Evolutionary conservation across 2,888 invertebrate species (phyloP), one percentile per base, ranked within the genome.

Genomic region (Tenthredo notha): DNA sequence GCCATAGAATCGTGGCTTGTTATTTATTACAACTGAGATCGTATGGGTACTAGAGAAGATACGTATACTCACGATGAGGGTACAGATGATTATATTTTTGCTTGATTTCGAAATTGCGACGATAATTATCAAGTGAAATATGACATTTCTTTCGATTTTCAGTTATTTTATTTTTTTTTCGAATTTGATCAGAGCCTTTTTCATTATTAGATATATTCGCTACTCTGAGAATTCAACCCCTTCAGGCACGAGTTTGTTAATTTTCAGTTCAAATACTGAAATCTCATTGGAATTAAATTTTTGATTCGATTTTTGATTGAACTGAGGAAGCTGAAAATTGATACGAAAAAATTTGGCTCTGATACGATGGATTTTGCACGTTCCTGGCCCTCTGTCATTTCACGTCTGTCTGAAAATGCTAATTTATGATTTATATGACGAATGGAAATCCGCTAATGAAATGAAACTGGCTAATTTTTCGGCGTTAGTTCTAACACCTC

Each of bases 381-480:
- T n/a, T n/a, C n/a, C 3, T 47, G 7, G 7, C n/a, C n/a, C n/a
- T 54, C 7, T n/a, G 18, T 7, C 5, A 54, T 54, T 7, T 74
- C 9, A n/a, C 72, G 21, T 74, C 2, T 74, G 72, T 10, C n/a
- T 74, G 7, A 74, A 0, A 40, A 47, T 74, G 25, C 4, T 74
- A 74, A 43, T 74, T 74, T 9, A 33, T 77, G 18, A 50, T 54
- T 54, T 54, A 54, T 29, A 77, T 77, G 29, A 77, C 77, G 54
- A 77, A 77, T 77, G 33, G 9, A 54, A 29, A 77, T 77, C 54
- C 6, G 33, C 2, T 10, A n/a, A 54, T 29, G 77, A 50, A 77
- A 54, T 77, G 50, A 77, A 54, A 77, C 54, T 29, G 77, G 5
- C 4, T 77, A 54, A 77, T 77, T 77, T 77, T 54, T 77, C 25